These are phyloP conservation scores for Lottia scabra DNA, from an alignment of 2,888 invertebrate genomes.

Conservation along the genomic window DNA sequence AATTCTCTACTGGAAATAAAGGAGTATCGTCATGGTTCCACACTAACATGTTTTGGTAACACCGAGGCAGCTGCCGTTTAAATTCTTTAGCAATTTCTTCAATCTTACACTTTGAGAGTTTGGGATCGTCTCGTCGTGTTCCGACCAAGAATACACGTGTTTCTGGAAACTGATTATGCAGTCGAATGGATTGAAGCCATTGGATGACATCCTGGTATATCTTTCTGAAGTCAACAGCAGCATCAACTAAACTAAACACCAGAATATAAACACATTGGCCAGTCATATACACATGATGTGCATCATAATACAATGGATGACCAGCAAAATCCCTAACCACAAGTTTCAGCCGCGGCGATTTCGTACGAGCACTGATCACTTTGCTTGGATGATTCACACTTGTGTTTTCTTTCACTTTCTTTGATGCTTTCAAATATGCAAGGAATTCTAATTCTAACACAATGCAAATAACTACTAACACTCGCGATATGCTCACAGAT, in stretches of 20 bases:
- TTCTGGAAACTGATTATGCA: constrained; percentile 33
- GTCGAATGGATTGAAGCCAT: constrained; percentile 42
- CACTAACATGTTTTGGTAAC: constrained; percentile 40
- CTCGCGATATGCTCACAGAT: background rate
- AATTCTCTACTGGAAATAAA: constrained; percentile 41
- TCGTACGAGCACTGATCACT: constrained; percentile 14
- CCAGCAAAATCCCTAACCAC: constrained; percentile 43
- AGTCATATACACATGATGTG: constrained; percentile 43
- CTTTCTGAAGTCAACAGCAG: constrained; percentile 28
- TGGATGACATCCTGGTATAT: constrained; percentile 27
- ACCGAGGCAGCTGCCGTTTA: constrained; percentile 27
- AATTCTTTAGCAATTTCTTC: constrained; percentile 24
- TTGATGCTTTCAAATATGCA: background rate
- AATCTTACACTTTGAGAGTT: constrained; percentile 19
- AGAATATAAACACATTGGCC: constrained; percentile 40
- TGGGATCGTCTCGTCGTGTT: constrained; percentile 34
- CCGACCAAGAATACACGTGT: constrained; percentile 39
- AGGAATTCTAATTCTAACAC: constrained; percentile 19
- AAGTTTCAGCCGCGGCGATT: constrained; percentile 31
- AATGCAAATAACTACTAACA: constrained; percentile 14
- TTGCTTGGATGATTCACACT: constrained; percentile 13
- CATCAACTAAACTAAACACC: constrained; percentile 40
- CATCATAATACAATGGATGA: constrained; percentile 41
- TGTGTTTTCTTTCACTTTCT: background rate
- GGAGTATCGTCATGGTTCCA: constrained; percentile 39